phyloP scores from a whole-genome alignment of 2,797 vertebrate genomes.

The Lateolabrax maculatus region DNA sequence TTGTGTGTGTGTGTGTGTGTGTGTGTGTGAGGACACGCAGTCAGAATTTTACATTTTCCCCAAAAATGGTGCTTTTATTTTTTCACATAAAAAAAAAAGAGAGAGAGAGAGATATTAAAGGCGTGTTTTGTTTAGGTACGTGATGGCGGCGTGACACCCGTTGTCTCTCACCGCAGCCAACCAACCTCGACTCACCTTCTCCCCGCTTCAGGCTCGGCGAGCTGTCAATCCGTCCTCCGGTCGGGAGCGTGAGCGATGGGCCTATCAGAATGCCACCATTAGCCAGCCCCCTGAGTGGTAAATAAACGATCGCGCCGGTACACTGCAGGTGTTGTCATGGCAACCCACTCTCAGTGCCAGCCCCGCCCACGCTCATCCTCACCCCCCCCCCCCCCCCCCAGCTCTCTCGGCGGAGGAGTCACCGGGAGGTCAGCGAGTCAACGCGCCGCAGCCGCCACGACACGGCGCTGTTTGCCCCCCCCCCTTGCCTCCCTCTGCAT shows the following conservation, averaged over 20 bases:
- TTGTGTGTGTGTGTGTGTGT: conserved; percentile 58
- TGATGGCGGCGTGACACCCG: conserved; percentile 18
- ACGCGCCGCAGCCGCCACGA: conserved; percentile 68
- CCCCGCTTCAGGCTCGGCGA: conserved; percentile 77
- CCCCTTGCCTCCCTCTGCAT: conserved; percentile 17
- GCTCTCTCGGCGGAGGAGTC: conserved; percentile 90
- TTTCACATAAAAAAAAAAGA: no score
- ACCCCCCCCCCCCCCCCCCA: conserved; percentile 74
- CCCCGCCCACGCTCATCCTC: conserved; percentile 86
- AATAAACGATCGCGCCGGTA: conserved; percentile 94
- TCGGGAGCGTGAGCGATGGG: conserved; percentile 82
- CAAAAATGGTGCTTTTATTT: conserved; percentile 5
- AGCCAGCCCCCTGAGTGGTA: conserved; percentile 88
- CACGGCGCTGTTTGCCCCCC: conserved; percentile 76
- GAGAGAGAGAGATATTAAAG: neutral
- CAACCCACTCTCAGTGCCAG: conserved; percentile 83
- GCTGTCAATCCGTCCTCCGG: conserved; percentile 83
- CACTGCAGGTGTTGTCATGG: conserved; percentile 95
- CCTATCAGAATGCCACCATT: conserved; percentile 86
- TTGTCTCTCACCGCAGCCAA: conserved; percentile 39
- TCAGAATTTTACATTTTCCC: neutral
- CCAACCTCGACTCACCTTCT: conserved; percentile 78
- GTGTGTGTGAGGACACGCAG: conserved; percentile 26
- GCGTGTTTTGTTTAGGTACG: conserved; percentile 45
- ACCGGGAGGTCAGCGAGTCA: conserved; percentile 90